These are phyloP conservation scores for Choreutis nemorana DNA, from an alignment of 2,888 invertebrate genomes.

Conservation along the genomic window DNA sequence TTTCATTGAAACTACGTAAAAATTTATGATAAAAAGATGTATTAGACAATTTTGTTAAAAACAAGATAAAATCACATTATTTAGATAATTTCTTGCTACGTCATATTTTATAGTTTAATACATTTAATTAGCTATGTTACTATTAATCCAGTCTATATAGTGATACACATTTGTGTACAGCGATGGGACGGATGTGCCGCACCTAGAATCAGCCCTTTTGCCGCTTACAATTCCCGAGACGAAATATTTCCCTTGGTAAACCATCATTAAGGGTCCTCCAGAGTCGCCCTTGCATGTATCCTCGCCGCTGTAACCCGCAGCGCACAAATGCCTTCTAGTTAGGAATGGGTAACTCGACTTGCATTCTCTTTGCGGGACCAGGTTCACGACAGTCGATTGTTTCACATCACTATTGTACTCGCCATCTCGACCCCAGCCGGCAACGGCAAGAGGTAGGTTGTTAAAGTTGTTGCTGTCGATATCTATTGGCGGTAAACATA, in stretches of 20 bases:
- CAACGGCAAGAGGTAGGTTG: constrained; percentile 38
- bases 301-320: constrained; percentile 42
- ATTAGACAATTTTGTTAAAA: background rate
- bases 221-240: constrained; percentile 52
- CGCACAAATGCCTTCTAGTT: constrained; percentile 39
- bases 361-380: constrained; percentile 40
- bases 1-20: too few species aligned
- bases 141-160: constrained; percentile 40
- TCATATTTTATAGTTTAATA: too few species aligned
- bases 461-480: constrained; percentile 35
- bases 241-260: constrained; percentile 39
- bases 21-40: too few species aligned
- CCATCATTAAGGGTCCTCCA: constrained; percentile 50
- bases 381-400: constrained; percentile 42
- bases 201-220: constrained; percentile 43
- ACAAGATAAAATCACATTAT: too few species aligned
- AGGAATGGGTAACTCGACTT: constrained; percentile 30
- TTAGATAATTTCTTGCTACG: too few species aligned
- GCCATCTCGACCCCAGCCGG: constrained; percentile 52
- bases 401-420: constrained; percentile 35
- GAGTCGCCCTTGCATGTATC: constrained; percentile 58
- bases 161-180: constrained; percentile 49
- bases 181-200: constrained; percentile 47
- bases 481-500: constrained; percentile 45
- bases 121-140: constrained; percentile 21